Evolutionary conservation across 2,888 invertebrate genomes (phyloP), one percentile per base, ranked within the genome.

Genomic region (Coenonympha arcania): DNA sequence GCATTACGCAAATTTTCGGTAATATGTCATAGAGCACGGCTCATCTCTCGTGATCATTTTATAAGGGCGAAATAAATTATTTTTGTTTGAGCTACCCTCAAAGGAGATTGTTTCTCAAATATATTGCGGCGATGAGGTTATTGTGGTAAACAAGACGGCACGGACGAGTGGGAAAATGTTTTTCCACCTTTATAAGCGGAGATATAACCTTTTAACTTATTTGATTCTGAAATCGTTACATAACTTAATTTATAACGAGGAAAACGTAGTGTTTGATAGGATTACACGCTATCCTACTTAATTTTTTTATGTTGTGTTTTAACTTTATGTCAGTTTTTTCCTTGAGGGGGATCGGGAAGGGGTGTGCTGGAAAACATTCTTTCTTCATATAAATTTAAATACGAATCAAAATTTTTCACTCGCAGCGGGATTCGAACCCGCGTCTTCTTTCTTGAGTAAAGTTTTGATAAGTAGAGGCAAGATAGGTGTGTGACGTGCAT

Each of bases 1-100:
- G 81, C 74, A 73, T 76, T 72, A 81, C 73, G 75, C 69, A 75
- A 77, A 75, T 76, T 80, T 75, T 58, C 64, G 60, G 73, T 78
- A 76, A 79, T 79, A 75, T 72, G 73, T 77, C 73, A 73, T 72
- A 73, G 65, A 64, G 62, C 60, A 63, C 63, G 64, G 68, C 53
- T 44, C 62, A 62, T 64, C 63, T 45, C 62, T 65, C 64, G 65
- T 61, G 64, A 62, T 67, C 65, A 68, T 71, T 73, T 77, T 71
- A 75, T 76, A 75, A 73, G 61, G 47, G 66, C 65, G 69, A 69
- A 69, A 68, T 71, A 73, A 75, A 74, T 74, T 71, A 75, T 68
- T 73, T 73, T 71, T 76, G 69, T 74, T 71, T 73, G 66, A 71
- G 63, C 68, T 62, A 13, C 64, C 60, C 65, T 67, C 65, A 62